These are phyloP conservation scores for Parotia lawesii DNA, from an alignment of 2,113 vertebrate species.

Conservation along the genomic window DNA sequence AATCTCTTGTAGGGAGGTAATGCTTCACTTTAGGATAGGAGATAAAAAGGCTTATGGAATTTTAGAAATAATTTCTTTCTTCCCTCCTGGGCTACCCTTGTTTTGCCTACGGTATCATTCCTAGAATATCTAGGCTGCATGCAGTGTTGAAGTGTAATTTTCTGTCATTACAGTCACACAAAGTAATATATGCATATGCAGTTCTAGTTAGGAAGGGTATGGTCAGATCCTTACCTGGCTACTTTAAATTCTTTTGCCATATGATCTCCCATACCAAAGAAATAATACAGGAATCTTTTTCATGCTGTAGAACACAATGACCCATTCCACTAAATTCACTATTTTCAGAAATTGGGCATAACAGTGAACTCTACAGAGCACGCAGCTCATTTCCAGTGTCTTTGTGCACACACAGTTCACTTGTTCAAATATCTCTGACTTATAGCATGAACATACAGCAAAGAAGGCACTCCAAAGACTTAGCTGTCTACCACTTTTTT, in stretches of 20 bases:
- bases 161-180: not conserved
- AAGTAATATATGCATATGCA: not conserved
- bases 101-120: not conserved
- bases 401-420: not conserved
- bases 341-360: not conserved
- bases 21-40: not conserved
- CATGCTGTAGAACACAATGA: not conserved
- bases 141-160: not conserved
- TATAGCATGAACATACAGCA: not conserved
- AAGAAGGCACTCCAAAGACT: not conserved
- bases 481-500: not conserved
- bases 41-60: conserved; percentile 18
- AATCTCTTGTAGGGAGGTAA: not conserved
- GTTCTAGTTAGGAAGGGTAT: not conserved
- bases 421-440: not conserved
- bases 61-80: conserved; percentile 34
- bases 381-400: not conserved
- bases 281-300: not conserved
- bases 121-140: not conserved
- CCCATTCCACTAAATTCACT: not conserved
- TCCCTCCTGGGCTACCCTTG: not conserved
- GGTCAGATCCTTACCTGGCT: not conserved
- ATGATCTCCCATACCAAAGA: not conserved
- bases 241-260: not conserved
- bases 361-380: not conserved